Conservation (phyloP, 1,140 invertebrate species). For the Meloidogyne hapla region DNA sequence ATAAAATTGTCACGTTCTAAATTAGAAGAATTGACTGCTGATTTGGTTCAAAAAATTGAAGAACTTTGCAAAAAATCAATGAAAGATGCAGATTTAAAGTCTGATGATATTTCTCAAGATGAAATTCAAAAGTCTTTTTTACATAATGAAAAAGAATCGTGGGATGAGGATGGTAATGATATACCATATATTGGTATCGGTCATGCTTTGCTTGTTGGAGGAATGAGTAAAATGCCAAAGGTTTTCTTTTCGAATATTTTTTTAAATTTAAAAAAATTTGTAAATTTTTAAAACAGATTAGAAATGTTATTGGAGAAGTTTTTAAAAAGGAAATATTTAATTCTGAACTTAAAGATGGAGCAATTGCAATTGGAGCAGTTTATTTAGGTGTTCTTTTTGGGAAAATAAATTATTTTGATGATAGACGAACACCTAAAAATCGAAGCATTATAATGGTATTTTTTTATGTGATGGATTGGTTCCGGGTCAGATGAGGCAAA, state of each 20-base stretch:
- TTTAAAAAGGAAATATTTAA: slow-evolving; percentile 87
- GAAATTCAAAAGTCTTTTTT: too few relatives aligned
- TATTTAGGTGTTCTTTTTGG: too few relatives aligned
- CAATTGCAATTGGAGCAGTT: not conserved
- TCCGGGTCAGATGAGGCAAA: too few relatives aligned
- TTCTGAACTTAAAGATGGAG: not conserved
- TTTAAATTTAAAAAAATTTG: too few relatives aligned
- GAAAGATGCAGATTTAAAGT: slow-evolving; percentile 88
- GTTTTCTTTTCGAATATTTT: slow-evolving; percentile 51
- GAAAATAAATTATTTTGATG: too few relatives aligned
- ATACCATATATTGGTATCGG: too few relatives aligned
- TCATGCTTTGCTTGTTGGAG: slow-evolving; percentile 94
- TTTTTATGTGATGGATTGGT: too few relatives aligned
- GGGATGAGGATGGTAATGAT: too few relatives aligned
- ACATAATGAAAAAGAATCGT: too few relatives aligned
- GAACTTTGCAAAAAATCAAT: slow-evolving; percentile 93
- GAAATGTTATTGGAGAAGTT: slow-evolving; percentile 87
- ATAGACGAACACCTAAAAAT: too few relatives aligned
- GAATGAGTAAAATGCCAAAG: slow-evolving; percentile 98
- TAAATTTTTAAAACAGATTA: slow-evolving; percentile 69
- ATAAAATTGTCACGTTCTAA: slow-evolving; percentile 87
- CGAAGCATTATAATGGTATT: too few relatives aligned
- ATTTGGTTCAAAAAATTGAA: slow-evolving; percentile 90
- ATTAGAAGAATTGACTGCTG: slow-evolving; percentile 88
- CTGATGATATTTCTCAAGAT: slow-evolving; percentile 89